Percentiles rank a stretch among this genome's conserved stretches.
These are phyloP conservation scores for Umimayanthus chanpuru DNA, from an alignment of 92 coral and sea anemone species.

Conservation along the genomic window DNA sequence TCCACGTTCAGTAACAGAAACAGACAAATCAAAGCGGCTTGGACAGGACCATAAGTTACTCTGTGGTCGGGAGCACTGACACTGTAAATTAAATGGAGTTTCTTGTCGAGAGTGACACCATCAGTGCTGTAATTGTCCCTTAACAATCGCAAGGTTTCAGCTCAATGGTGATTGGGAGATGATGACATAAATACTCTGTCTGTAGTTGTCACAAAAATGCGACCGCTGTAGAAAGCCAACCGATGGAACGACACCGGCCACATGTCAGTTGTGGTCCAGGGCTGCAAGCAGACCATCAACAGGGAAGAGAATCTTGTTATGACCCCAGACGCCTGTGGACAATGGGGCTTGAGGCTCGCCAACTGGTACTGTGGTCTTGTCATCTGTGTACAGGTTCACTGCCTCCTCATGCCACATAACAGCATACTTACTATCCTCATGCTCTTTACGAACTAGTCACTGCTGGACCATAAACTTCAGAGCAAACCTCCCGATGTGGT, in stretches of 20 bases:
- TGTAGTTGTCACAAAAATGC: too few species aligned
- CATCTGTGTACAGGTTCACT: not conserved
- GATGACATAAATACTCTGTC: not conserved
- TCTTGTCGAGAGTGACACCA: not conserved
- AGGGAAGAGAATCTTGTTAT: not conserved
- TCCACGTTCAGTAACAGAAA: not conserved
- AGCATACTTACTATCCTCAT: conserved; percentile 7
- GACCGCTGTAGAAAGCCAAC: not conserved
- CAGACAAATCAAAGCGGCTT: not conserved
- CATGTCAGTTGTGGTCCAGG: not conserved
- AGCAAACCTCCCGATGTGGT: not conserved
- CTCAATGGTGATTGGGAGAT: not conserved
- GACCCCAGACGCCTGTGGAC: not conserved
- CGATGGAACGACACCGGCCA: not conserved
- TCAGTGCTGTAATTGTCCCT: not conserved
- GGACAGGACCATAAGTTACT: conserved; percentile 25
- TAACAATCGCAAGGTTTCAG: not conserved
- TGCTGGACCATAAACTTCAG: conserved; percentile 3
- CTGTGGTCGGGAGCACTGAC: conserved; percentile 38
- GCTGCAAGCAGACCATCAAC: not conserved
- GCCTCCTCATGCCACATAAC: not conserved
- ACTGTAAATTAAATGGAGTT: not conserved
- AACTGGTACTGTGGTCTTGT: not conserved
- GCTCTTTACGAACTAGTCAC: not conserved
- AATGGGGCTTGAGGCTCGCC: not conserved